phyloP scores from a whole-genome alignment of 2,113 vertebrate species.

The Delphinapterus leucas region DNA sequence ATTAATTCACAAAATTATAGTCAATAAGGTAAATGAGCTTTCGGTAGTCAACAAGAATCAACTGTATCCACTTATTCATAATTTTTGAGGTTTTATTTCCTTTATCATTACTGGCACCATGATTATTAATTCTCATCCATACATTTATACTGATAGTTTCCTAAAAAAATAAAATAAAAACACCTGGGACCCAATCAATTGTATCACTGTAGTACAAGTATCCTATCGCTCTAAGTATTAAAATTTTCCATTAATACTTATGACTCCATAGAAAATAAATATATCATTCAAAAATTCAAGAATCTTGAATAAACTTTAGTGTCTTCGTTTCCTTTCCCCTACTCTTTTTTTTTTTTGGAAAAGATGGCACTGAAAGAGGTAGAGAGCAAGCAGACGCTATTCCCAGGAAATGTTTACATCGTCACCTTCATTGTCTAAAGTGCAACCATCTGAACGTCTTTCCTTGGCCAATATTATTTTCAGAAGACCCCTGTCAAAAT shows the following conservation, averaged over 20 bases:
- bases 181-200: not conserved
- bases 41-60: slow-evolving; percentile 10
- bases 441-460: not conserved
- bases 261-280: not conserved
- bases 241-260: slow-evolving; percentile 13
- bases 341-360: not conserved
- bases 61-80: not conserved
- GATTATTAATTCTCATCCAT: not conserved
- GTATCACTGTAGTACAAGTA: not conserved
- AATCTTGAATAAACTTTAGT: not conserved
- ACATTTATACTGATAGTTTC: not conserved
- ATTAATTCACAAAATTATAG: slow-evolving; percentile 16
- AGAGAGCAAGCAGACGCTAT: not conserved
- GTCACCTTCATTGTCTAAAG: not conserved
- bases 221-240: not conserved
- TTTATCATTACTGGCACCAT: not conserved
- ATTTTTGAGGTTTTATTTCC: not conserved
- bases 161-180: not conserved
- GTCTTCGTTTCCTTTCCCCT: not conserved
- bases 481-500: not conserved
- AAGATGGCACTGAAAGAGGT: not conserved
- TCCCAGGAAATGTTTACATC: not conserved
- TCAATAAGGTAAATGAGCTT: not conserved
- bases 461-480: not conserved
- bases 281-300: slow-evolving; percentile 6